Conservation (phyloP, 1,140 invertebrate genomes). For the Philopotamus ludificatus region DNA sequence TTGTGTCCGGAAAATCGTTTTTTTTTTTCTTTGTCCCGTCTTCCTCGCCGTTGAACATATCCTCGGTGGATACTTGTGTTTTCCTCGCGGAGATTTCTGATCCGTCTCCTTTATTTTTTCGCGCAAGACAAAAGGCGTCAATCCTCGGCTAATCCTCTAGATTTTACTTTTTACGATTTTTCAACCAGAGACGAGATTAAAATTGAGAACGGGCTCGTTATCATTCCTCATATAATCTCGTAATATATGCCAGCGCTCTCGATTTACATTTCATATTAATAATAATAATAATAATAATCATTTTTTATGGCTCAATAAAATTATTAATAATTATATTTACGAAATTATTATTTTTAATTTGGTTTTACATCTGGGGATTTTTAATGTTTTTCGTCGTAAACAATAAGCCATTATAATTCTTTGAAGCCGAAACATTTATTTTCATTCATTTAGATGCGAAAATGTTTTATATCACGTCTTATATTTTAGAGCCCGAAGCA, state of each 20-base stretch:
- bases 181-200: too few species aligned
- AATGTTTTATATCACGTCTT: not conserved
- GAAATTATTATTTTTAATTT: too few species aligned
- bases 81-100: not conserved
- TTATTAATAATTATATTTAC: too few species aligned
- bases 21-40: too few species aligned
- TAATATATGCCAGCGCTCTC: too few species aligned
- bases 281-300: too few species aligned
- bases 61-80: not conserved
- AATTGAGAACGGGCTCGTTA: too few species aligned
- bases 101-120: not conserved
- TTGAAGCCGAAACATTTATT: not conserved
- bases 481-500: not conserved
- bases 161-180: not conserved
- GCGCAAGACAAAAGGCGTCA: not conserved
- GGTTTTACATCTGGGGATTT: too few species aligned
- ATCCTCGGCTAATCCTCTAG: not conserved
- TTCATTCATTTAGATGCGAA: not conserved
- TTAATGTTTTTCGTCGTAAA: not conserved
- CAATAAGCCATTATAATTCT: not conserved
- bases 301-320: too few species aligned
- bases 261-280: too few species aligned
- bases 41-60: too few species aligned
- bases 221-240: too few species aligned
- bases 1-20: not conserved